Conservation (phyloP, 2,113 vertebrate species). For the Anolis sagrei region DNA sequence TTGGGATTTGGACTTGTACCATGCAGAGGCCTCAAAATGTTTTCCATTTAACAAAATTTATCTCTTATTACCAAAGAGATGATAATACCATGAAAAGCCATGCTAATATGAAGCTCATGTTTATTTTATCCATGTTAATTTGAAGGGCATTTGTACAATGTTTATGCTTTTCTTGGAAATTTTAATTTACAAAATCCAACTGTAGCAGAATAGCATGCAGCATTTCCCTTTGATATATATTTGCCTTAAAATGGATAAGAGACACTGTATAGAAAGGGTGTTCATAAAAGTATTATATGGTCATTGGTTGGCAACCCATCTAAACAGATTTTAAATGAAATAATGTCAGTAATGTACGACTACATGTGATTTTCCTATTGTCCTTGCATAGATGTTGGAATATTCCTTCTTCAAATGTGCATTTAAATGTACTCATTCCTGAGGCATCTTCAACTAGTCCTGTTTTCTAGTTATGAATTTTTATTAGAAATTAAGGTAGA, state of each 20-base stretch:
- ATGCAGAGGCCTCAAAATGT: background rate
- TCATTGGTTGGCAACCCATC: background rate
- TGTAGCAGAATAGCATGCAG: background rate
- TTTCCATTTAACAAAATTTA: slow-evolving; percentile 8
- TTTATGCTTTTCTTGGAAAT: background rate
- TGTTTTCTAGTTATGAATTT: background rate
- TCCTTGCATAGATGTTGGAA: background rate
- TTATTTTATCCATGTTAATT: background rate
- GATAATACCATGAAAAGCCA: background rate
- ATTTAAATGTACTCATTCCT: slow-evolving; percentile 11
- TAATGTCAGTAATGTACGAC: background rate
- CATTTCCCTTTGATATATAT: background rate
- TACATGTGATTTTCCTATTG: background rate
- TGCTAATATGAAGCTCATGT: background rate
- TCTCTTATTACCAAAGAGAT: background rate
- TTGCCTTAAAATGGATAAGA: background rate
- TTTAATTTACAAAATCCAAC: background rate
- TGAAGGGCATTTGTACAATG: background rate
- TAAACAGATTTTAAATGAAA: background rate
- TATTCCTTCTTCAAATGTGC: background rate
- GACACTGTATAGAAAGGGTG: background rate
- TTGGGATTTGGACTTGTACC: background rate
- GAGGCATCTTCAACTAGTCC: background rate
- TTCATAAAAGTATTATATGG: background rate
- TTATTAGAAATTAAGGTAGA: slow-evolving; percentile 20